Base-by-base conservation (phyloP, 2,888 invertebrate genomes). In the Microplitis deprimator region DNA sequence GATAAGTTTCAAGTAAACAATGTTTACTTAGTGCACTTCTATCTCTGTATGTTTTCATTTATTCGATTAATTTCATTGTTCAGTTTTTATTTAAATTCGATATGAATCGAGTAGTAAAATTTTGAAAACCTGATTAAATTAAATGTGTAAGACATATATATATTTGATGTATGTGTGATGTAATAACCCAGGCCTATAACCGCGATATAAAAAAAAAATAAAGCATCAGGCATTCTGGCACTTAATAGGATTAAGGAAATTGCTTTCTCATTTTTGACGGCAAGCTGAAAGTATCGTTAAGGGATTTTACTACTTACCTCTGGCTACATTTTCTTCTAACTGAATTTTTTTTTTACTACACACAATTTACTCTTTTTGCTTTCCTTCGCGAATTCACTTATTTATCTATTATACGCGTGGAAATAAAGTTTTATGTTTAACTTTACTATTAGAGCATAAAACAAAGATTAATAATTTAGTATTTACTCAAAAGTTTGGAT, bases 171-270 rank as follows among this genome's bases (percentile, higher is more conserved):
- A 13, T 29, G 39, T 29, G 29, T 4, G 41, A 50, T 40, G 67
- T 17, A 17, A 17, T 50, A 10, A 67, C 39, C 7, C n/a, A 16
- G 65, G 8, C 13, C 60, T 73, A 73, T 73, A 73, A 73, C 65
- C 13, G 60, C 29, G n/a, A 16, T 59, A 67, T 59, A 13, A 13
- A 13, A 13, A 20, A 73, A 73, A 73, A 73, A 67, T 73, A 73
- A 50, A 50, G 59, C 73, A 61, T 61, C 10, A 50, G 50, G 13
- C 10, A 13, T 50, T 50, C 50, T 61, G 65, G 17, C 68, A 73
- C 69, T 79, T 79, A 72, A 78, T 78, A 65, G 67, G 79, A 79
- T 79, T 71, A 78, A 60, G 75, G 50, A 76, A 78, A 79, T 79
- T 73, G 75, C 73, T 70, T 76, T 72, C 68, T 76, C 61, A 76